A percentile compares a stretch with the other conserved stretches of the same genome.
phyloP scores from a whole-genome alignment of 53 echinoderm and acorn worm species.

The Actinopyga echinites region DNA sequence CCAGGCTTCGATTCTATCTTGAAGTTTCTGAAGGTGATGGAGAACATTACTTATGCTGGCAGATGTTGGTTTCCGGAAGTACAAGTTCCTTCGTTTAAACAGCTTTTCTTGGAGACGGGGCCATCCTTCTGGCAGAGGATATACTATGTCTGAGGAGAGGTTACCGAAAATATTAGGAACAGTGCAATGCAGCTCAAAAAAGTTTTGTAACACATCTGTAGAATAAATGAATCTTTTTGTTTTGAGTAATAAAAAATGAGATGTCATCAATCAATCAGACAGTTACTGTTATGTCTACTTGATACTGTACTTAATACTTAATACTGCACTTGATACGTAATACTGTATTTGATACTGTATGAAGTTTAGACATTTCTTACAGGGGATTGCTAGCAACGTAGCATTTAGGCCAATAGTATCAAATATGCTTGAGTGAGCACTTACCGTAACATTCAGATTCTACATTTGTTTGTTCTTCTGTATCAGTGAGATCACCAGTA shows the following conservation, averaged over 20 bases:
- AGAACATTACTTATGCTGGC: conserved; percentile 71
- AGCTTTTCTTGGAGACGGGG: conserved; percentile 90
- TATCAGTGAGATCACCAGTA: background rate
- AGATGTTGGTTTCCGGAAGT: conserved; percentile 84
- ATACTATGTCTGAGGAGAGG: conserved; percentile 59
- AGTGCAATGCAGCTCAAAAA: too few species aligned
- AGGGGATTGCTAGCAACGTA: too few species aligned
- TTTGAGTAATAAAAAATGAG: too few species aligned
- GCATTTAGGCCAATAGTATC: background rate
- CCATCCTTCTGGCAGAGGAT: conserved; percentile 87
- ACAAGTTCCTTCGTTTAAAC: conserved; percentile 73
- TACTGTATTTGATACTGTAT: too few species aligned
- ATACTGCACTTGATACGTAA: too few species aligned
- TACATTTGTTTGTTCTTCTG: background rate
- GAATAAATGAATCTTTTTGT: too few species aligned
- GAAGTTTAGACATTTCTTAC: too few species aligned
- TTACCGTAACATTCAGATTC: conserved; percentile 22
- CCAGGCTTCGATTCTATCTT: conserved; percentile 94
- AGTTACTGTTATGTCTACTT: too few species aligned
- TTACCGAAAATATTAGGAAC: too few species aligned
- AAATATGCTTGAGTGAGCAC: background rate
- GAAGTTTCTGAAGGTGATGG: conserved; percentile 80
- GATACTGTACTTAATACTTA: too few species aligned
- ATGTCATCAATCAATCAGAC: too few species aligned
- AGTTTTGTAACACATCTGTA: background rate